Evolutionary conservation across 2,113 vertebrate genomes (phyloP).

Genomic region (Sciurus niger): DNA sequence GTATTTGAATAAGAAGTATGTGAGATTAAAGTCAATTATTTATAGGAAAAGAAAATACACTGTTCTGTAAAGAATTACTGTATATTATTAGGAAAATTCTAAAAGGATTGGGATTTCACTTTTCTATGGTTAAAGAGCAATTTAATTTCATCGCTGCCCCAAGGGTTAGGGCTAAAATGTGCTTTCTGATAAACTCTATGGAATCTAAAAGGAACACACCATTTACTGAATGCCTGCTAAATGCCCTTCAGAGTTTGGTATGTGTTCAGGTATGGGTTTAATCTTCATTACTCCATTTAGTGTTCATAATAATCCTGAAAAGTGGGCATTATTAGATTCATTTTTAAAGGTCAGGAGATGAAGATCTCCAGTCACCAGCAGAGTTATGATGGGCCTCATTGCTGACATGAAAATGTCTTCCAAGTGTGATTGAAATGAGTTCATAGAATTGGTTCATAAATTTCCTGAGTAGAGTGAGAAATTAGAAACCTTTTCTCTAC

Average conservation of each 20-base stretch:
- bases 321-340: background rate
- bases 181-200: background rate
- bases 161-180: background rate
- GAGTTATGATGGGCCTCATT: background rate
- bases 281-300: background rate
- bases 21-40: slow-evolving; percentile 32
- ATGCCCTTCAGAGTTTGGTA: background rate
- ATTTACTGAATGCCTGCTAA: background rate
- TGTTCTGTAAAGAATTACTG: slow-evolving; percentile 23
- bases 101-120: slow-evolving; percentile 4
- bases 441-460: slow-evolving; percentile 14
- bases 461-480: background rate
- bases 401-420: background rate
- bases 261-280: background rate
- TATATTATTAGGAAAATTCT: background rate
- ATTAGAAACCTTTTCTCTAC: background rate
- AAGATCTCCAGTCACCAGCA: background rate
- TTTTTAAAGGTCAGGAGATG: slow-evolving; percentile 15
- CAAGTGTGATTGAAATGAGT: background rate
- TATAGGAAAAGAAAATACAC: background rate
- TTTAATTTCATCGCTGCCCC: background rate
- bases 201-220: background rate
- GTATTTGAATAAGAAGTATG: background rate
- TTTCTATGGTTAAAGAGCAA: background rate
- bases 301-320: background rate